Conservation (phyloP, 1,140 invertebrate genomes). For the Alviniconcha marisindica region DNA sequence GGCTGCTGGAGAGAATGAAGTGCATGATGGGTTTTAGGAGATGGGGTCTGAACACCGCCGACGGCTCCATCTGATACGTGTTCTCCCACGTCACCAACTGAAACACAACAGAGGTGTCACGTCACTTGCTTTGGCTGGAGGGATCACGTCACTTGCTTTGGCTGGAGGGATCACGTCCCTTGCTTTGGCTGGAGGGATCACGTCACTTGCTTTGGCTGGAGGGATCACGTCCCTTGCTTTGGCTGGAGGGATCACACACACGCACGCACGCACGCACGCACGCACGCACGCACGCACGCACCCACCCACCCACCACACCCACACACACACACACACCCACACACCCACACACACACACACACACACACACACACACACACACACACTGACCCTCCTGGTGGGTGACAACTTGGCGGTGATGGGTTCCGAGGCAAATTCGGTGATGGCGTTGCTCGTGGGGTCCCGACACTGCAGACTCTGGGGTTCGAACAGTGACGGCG, state of each 20-base stretch:
- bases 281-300: slow-evolving; percentile 4
- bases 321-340: not conserved
- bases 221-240: no score
- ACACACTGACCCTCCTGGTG: not conserved
- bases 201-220: no score
- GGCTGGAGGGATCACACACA: not conserved
- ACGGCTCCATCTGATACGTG: not conserved
- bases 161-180: no score
- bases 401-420: not conserved
- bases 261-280: slow-evolving; percentile 12
- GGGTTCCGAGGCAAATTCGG: not conserved
- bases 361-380: slow-evolving; percentile 23
- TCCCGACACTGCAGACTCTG: not conserved
- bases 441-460: not conserved
- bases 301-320: not conserved
- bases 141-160: no score
- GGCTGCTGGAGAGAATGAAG: not conserved
- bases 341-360: not conserved
- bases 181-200: no score
- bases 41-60: not conserved
- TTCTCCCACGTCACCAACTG: not conserved
- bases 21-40: not conserved
- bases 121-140: not conserved
- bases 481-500: not conserved
- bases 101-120: not conserved